Evolutionary conservation across 1,140 invertebrate genomes (phyloP).

Genomic region (Propsilocerus akamusi): DNA sequence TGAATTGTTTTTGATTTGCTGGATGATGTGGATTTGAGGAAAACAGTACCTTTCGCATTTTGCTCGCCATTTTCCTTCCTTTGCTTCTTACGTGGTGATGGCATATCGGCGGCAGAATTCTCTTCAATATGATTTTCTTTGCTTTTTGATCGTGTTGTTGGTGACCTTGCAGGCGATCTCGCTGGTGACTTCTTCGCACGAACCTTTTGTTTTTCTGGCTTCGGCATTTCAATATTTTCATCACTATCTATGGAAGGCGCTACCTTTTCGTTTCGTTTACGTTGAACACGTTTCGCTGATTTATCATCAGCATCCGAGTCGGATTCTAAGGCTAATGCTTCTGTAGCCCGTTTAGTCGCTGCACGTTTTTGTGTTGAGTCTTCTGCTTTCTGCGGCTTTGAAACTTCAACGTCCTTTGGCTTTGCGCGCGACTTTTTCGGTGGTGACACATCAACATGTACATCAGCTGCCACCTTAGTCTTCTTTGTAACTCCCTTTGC

Average conservation of each 20-base stretch:
- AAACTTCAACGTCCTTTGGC: neutral
- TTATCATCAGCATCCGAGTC: neutral
- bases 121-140: neutral
- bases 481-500: slow-evolving; percentile 8
- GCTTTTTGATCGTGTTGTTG: neutral
- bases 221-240: neutral
- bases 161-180: neutral
- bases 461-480: neutral
- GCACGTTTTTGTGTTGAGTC: neutral
- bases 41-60: neutral
- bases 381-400: neutral
- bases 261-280: neutral
- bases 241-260: neutral
- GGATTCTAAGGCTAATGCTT: too few relatives aligned
- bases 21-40: neutral
- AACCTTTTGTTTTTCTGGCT: neutral
- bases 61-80: neutral
- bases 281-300: neutral
- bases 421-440: neutral
- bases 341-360: neutral
- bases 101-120: neutral
- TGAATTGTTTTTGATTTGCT: slow-evolving; percentile 14
- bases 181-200: neutral
- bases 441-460: neutral
- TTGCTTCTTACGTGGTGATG: slow-evolving; percentile 8